A percentile compares a stretch with the other conserved stretches of the same genome.
Evolutionary conservation across 2,113 vertebrate species (phyloP).

Genomic region (Tupaia tana): DNA sequence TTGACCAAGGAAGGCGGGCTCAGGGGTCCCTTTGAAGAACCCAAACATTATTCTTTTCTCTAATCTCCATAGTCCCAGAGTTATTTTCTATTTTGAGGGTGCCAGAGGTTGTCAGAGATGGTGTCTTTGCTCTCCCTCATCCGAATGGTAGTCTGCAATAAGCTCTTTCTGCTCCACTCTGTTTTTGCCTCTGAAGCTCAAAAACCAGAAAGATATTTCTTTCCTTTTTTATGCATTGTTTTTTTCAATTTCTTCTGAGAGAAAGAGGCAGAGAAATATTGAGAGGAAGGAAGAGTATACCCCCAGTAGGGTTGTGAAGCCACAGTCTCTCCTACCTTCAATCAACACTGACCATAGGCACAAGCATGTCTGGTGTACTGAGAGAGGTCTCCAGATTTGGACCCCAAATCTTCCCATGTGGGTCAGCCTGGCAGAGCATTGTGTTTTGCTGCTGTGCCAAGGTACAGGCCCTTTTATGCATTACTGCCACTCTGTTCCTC

Average conservation of each 20-base stretch:
- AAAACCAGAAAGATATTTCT: not conserved
- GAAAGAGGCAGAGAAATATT: too few species aligned
- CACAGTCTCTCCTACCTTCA: too few species aligned
- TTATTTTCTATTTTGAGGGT: not conserved
- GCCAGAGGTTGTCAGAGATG: not conserved
- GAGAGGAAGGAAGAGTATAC: too few species aligned
- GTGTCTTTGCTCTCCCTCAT: not conserved
- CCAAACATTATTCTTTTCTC: not conserved
- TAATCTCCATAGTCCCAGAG: not conserved
- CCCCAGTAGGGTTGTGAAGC: too few species aligned
- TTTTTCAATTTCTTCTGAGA: too few species aligned
- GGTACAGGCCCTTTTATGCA: too few species aligned
- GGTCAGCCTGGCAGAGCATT: too few species aligned
- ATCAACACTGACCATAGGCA: too few species aligned
- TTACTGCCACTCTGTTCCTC: not conserved
- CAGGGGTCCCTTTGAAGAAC: not conserved
- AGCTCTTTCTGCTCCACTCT: not conserved
- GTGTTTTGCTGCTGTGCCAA: too few species aligned
- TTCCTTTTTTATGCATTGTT: not conserved
- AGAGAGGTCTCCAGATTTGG: too few species aligned
- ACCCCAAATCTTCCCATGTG: too few species aligned
- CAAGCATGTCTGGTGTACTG: too few species aligned
- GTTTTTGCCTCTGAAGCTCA: not conserved
- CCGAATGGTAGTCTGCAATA: not conserved
- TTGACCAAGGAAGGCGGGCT: not conserved